phyloP scores from a whole-genome alignment of 2,113 vertebrate species.

The Propithecus coquereli region DNA sequence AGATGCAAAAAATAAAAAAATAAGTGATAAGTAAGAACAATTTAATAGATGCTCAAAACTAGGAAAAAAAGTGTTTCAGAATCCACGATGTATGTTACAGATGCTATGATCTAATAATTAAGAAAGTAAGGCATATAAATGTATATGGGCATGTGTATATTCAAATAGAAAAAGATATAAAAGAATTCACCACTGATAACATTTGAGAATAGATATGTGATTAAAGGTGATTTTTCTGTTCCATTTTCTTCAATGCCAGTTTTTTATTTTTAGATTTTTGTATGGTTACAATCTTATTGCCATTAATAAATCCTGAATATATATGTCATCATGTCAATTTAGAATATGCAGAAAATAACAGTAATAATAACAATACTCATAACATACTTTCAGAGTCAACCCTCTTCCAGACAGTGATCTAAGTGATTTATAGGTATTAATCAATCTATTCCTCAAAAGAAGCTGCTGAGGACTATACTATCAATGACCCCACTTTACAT shows the following conservation, averaged over 20 bases:
- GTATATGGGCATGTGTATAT: neutral
- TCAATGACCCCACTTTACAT: neutral
- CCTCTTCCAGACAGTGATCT: neutral
- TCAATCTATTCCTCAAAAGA: neutral
- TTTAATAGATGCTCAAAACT: neutral
- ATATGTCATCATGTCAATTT: neutral
- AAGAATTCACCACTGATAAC: neutral
- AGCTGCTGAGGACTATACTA: neutral
- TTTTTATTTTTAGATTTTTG: neutral
- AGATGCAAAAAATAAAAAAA: neutral
- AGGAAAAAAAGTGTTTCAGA: neutral
- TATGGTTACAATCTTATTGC: neutral
- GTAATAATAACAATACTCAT: neutral
- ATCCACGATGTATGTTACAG: neutral
- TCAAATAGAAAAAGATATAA: neutral
- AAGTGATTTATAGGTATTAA: neutral
- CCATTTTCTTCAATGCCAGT: neutral
- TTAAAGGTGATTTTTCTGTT: neutral
- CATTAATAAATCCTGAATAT: neutral
- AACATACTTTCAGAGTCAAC: neutral
- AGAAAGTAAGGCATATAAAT: neutral
- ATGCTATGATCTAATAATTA: slow-evolving; percentile 19
- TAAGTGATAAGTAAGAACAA: neutral
- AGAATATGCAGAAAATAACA: neutral
- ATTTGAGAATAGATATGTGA: neutral